phyloP scores from a whole-genome alignment of 2,113 vertebrate species.

The Corapipo altera region DNA sequence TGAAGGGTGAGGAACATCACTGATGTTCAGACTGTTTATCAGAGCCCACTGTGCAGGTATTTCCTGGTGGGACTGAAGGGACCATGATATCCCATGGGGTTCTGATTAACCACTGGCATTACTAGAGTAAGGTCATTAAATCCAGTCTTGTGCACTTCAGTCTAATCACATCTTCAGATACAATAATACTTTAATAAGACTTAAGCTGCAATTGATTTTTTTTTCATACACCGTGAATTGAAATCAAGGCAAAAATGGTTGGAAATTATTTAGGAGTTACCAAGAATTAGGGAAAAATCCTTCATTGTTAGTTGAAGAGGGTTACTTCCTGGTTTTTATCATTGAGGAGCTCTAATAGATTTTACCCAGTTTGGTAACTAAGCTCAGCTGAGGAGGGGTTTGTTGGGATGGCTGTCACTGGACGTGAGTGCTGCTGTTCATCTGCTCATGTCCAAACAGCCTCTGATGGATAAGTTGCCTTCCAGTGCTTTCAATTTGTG shows the following conservation, averaged over 20 bases:
- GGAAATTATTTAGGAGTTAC: conserved; percentile 14
- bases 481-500: not conserved
- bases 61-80: not conserved
- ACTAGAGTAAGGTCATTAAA: not conserved
- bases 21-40: not conserved
- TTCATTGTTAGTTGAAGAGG: conserved; percentile 5
- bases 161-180: conserved; percentile 38
- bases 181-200: conserved; percentile 43
- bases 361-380: not conserved
- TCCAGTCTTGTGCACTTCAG: not conserved
- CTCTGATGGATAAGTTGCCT: not conserved
- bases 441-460: not conserved
- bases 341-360: not conserved
- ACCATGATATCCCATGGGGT: not conserved
- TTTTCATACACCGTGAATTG: not conserved
- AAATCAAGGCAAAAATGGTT: not conserved
- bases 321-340: not conserved
- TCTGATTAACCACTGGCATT: not conserved
- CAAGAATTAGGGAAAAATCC: conserved; percentile 6
- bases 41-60: not conserved
- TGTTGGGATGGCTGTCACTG: not conserved
- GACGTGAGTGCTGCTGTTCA: not conserved
- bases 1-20: not conserved
- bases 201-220: conserved; percentile 28
- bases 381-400: not conserved